Evolutionary conservation across 1,140 invertebrate genomes (phyloP), one percentile per base, ranked within the genome.

Genomic region (Lepidurus packardi): DNA sequence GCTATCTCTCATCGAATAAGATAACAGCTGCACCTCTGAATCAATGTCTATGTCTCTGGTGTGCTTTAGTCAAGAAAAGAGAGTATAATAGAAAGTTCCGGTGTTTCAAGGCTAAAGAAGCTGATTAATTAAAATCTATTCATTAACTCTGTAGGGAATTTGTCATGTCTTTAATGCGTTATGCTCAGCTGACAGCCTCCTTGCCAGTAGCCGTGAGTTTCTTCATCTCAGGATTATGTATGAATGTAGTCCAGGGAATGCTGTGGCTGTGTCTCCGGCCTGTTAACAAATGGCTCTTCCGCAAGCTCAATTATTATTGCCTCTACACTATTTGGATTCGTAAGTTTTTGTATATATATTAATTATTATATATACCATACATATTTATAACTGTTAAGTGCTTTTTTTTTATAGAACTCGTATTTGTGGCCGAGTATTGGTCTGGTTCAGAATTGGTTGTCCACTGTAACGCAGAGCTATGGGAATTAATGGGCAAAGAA

Each of bases 341-440:
- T 97, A 91, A 94, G 94, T 94, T 86, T 83, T 44, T 47, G 21
- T 74, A 3, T 4, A 34, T 34, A 34, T 78, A 13, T 53, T 76
- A 65, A n/a, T n/a, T n/a, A n/a, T n/a, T 75, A 77, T 79, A 74
- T 81, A 47, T 24, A 42, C 44, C 77, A 13, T 73, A 73, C 41
- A 45, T 53, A 41, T 65, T 79, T 65, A 73, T 77, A 53, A 75
- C 16, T 80, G 53, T 81, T 76, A 4, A 77, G 82, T 81, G 80
- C 80, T 80, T 84, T 86, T 80, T 84, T 86, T 82, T 87, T 87
- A 47, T 85, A 97, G 95, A 98, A 88, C 87, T 97, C 83, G 92
- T 97, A 73, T 96, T 94, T 86, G 86, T 98, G 82, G 90, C 91
- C 78, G 94, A 97, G 87, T 98, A 95, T 94, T 98, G 95, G 94